Evolutionary conservation across 2,888 invertebrate species (phyloP).

Genomic region (Arctia plantaginis): DNA sequence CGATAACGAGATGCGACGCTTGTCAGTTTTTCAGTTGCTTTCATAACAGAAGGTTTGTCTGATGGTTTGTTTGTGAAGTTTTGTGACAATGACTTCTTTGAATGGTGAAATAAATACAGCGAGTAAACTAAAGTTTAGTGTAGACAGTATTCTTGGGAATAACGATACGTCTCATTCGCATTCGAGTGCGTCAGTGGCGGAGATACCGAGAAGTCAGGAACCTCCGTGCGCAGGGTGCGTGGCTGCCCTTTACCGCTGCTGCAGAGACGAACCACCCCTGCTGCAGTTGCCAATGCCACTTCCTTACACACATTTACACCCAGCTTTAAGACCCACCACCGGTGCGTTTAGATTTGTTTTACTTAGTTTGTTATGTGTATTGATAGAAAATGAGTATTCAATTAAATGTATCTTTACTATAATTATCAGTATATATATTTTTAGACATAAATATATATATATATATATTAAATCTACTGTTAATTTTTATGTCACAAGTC

Average conservation of each 20-base stretch:
- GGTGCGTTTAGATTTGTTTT: constrained; percentile 55
- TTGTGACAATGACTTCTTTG: constrained; percentile 74
- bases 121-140: constrained; percentile 89
- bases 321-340: constrained; percentile 79
- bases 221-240: constrained; percentile 88
- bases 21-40: constrained; percentile 78
- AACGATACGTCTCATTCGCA: constrained; percentile 60
- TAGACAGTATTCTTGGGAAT: constrained; percentile 89
- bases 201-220: constrained; percentile 68
- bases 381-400: not conserved
- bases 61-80: constrained; percentile 54
- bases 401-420: not conserved
- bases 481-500: too few relatives aligned
- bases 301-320: constrained; percentile 79
- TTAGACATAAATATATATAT: too few relatives aligned
- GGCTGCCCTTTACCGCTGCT: constrained; percentile 88
- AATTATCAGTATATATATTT: too few relatives aligned
- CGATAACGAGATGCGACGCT: constrained; percentile 57
- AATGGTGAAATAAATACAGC: constrained; percentile 70
- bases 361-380: not conserved
- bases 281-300: constrained; percentile 74
- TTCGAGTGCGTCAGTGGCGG: constrained; percentile 40
- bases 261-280: constrained; percentile 81
- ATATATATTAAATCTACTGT: too few relatives aligned
- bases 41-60: constrained; percentile 57